Base-by-base conservation (phyloP, 2,888 invertebrate genomes). In the Tipula helvola region DNA sequence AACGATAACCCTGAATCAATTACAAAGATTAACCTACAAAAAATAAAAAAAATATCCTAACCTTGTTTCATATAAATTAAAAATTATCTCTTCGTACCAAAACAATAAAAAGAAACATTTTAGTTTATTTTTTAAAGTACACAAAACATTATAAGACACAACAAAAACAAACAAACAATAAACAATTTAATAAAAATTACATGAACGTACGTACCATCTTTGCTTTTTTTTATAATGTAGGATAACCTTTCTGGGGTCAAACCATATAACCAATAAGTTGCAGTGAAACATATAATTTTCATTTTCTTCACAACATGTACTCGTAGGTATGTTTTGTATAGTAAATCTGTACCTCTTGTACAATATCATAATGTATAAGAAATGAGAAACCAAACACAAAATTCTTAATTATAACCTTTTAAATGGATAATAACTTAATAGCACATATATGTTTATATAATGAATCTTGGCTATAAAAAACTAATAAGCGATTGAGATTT, bases 191-290 rank as follows among this genome's bases (percentile, higher is more conserved):
- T 18, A 71, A 28, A 71, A 71, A 71, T 71, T 71, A 71, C 71
- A 71, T 71, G 71, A 12, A 71, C 71, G 71, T 28, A 71, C 71
- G 71, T 71, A 71, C 8, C 71, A 71, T 71, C 71, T 71, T 28
- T 10, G 28, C 28, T 71, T 71, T 57, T 71, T 16, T 52, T 52
- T 28, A 71, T 71, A 28, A 28, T 71, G 28, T 71, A 28, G 71
- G 71, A 71, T 71, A 71, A 71, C 71, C 71, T 71, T 71, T 71
- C 71, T 71, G 71, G 28, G 71, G 71, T 71, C 71, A 71, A 28
- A 71, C 71, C 71, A 71, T 71, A 71, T 71, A 71, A 71, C 71
- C 71, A 71, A 71, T 71, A 71, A 71, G 71, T 71, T 71, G 71
- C 71, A 71, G 71, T 71, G 71, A 71, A 71, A 71, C 71, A 10